Base-by-base conservation (phyloP, 2,888 invertebrate species). In the Phania funesta region DNA sequence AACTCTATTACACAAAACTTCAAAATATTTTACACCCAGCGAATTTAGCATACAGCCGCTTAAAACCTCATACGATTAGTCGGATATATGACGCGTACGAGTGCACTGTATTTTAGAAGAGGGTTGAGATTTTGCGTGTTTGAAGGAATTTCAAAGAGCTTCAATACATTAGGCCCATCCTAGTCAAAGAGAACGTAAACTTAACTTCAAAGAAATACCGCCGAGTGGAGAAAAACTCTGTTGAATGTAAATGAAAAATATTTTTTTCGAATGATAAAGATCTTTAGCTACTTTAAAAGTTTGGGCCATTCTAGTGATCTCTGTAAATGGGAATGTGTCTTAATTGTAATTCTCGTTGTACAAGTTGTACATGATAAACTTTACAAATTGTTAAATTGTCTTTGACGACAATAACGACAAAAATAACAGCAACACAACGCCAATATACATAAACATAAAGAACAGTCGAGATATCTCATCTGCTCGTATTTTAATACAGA, bases 371-470 rank as follows among this genome's bases (percentile, higher is more conserved):
- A 80, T 62, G 75, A 83, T 83, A 83, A 83, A 83, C 83, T 83
- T 83, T 83, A 83, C 83, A 83, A 83, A 83, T 83, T 83, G 75
- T 71, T 80, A 83, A 83, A 83, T 83, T 83, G 83, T 83, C 83
- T 83, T 83, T 83, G 80, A 83, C 82, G 78, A 82, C 77, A 77
- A 77, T 77, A 77, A 82, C 73, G 62, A 82, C 77, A 76, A 74
- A 48, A 73, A 56, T 35, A 77, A 62, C 67, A 76, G 60, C 62
- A 67, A 35, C 29, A 13, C 41, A 29, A 24, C 70, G 56, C 32
- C 67, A 78, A 64, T 78, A 71, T 78, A 71, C 70, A 71, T 71
- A 78, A 71, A 78, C 65, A 76, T 75, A 65, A 48, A 58, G 64
- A 82, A 80, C 71, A 76, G 75, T 80, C 71, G 70, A 76, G 76